Evolutionary conservation across 2,888 invertebrate species (phyloP), one percentile per base, ranked within the genome.

Genomic region (Ischnura elegans): DNA sequence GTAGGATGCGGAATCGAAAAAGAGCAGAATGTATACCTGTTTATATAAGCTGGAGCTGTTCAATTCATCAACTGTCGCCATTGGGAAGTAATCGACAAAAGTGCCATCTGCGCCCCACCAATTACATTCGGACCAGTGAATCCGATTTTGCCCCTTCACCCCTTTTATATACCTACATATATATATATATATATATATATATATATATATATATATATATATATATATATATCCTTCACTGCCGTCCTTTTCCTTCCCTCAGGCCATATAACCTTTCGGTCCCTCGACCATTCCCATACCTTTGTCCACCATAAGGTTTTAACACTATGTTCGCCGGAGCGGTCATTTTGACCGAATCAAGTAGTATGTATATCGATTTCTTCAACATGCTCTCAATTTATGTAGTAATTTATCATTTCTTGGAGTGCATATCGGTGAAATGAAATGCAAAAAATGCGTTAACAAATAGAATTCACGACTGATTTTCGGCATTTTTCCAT

Each of bases 91-190:
- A 90, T 90, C 90, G 90, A 90, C 61, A 61, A n/a, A 55, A 90
- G 61, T 61, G 90, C 90, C 90, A 90, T 90, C 90, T 90, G 90
- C 90, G 61, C 25, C 90, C 76, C 21, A 61, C 90, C 90, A 90
- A 90, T 90, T 90, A 90, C 90, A 90, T 90, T 47, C 66, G 66
- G 43, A 36, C 87, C 45, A 86, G 45, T 86, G 86, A 42, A 36
- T n/a, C 76, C 36, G 13, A 51, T 13, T 51, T 19, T 51, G 16
- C 13, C 51, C 51, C 51, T 8, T 19, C 2, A 13, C 13, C 13
- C 51, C 51, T 19, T 6, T 10, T 51, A 2, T 1, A 10, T 19
- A 13, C 13, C 19, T 51, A 5, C 36, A 10, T 36, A 10, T 8
- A n/a, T n/a, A n/a, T n/a, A n/a, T n/a, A n/a, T n/a, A n/a, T n/a